Conservation (phyloP, 2,113 vertebrate species). For the Pachycephala philippinensis region DNA sequence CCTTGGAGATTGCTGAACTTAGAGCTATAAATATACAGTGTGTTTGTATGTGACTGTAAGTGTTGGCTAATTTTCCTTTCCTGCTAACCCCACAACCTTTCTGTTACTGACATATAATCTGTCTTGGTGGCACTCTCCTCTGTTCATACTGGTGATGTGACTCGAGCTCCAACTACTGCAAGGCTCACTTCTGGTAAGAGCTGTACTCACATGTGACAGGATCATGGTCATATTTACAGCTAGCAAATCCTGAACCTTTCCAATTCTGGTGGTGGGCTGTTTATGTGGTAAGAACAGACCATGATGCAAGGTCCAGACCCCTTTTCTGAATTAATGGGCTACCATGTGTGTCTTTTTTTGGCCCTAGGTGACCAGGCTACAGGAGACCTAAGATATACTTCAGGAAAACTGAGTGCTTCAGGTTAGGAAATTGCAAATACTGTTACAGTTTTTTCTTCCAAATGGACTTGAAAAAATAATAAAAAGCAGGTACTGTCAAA, state of each 20-base stretch:
- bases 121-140: neutral
- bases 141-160: neutral
- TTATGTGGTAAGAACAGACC: neutral
- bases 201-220: accelerated
- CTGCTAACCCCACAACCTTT: neutral
- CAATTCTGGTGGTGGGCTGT: neutral
- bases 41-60: neutral
- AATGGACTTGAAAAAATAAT: neutral
- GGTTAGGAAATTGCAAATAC: neutral
- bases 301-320: neutral
- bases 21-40: neutral
- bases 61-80: neutral
- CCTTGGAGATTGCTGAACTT: neutral
- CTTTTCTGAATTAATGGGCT: neutral
- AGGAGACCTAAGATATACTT: neutral
- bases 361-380: neutral
- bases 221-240: accelerated
- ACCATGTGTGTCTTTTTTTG: neutral
- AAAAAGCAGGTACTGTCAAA: neutral
- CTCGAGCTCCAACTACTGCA: neutral
- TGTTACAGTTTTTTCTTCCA: neutral
- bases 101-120: neutral
- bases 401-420: neutral
- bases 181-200: neutral
- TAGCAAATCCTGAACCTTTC: neutral